Conservation (phyloP, 1,140 invertebrate genomes). For the Heliconius nattereri region DNA sequence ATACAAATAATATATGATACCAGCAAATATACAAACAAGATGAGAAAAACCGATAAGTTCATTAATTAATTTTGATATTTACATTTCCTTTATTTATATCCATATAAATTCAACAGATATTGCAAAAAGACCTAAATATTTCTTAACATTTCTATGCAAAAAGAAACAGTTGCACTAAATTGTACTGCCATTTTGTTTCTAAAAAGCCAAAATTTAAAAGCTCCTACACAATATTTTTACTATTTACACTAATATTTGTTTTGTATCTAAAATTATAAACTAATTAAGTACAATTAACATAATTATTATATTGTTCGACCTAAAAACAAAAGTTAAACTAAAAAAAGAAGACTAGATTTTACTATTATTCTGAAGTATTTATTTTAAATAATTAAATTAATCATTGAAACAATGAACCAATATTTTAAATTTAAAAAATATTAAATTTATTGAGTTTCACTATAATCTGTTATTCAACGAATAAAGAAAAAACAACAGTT, state of each 20-base stretch:
- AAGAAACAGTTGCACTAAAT: background rate
- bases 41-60: conserved; percentile 24
- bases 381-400: too few species aligned
- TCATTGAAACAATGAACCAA: too few species aligned
- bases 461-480: too few species aligned
- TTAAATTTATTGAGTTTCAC: too few species aligned
- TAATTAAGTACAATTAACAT: conserved; percentile 38
- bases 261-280: conserved; percentile 15
- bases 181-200: background rate
- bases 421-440: too few species aligned
- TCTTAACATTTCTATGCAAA: background rate
- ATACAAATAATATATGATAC: conserved; percentile 42
- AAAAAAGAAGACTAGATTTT: conserved; percentile 28
- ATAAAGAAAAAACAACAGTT: too few species aligned
- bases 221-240: background rate
- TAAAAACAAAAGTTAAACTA: background rate
- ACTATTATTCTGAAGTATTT: background rate
- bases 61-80: background rate
- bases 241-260: conserved; percentile 9
- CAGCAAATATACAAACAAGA: conserved; percentile 66
- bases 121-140: background rate
- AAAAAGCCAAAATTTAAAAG: background rate
- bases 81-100: background rate
- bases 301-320: conserved; percentile 13
- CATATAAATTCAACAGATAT: background rate